Evolutionary conservation across 2,888 invertebrate species (phyloP).

Genomic region (Cephus runcator): DNA sequence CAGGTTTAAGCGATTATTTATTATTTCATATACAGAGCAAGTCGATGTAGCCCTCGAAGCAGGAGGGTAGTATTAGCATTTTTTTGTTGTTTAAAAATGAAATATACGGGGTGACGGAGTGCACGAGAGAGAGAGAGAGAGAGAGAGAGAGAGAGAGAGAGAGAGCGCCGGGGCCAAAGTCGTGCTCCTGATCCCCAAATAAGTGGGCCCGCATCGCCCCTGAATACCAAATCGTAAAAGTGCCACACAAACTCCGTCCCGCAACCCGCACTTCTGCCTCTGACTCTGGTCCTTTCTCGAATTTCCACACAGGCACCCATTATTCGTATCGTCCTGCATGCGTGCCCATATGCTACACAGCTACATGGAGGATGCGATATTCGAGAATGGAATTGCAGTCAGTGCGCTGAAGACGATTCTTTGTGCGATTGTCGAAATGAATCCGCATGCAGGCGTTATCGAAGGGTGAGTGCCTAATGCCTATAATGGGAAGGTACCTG

Average conservation of each 20-base stretch:
- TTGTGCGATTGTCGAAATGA: too few relatives aligned
- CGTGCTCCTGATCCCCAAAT: constrained; percentile 61
- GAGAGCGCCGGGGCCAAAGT: constrained; percentile 46
- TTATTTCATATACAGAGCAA: constrained; percentile 55
- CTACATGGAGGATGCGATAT: background rate
- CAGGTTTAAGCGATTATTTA: constrained; percentile 51
- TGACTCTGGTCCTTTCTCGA: constrained; percentile 15
- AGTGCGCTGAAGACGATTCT: constrained; percentile 4
- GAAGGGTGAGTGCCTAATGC: too few relatives aligned
- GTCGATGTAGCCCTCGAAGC: constrained; percentile 43
- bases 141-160: constrained; percentile 46
- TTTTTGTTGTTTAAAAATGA: constrained; percentile 67
- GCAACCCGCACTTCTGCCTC: constrained; percentile 3
- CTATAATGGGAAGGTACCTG: too few relatives aligned
- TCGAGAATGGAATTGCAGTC: constrained; percentile 23
- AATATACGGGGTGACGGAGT: constrained; percentile 55
- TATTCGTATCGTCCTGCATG: background rate
- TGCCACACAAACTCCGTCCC: too few relatives aligned
- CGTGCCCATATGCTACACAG: background rate
- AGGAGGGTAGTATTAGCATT: constrained; percentile 60
- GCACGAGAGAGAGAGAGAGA: constrained; percentile 44
- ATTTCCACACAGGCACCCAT: constrained; percentile 9
- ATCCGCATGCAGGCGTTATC: too few relatives aligned
- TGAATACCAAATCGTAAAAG: constrained; percentile 60
- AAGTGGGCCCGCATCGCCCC: constrained; percentile 61